These are phyloP conservation scores for Ectemnius continuus DNA, from an alignment of 2,888 invertebrate species.

Conservation along the genomic window DNA sequence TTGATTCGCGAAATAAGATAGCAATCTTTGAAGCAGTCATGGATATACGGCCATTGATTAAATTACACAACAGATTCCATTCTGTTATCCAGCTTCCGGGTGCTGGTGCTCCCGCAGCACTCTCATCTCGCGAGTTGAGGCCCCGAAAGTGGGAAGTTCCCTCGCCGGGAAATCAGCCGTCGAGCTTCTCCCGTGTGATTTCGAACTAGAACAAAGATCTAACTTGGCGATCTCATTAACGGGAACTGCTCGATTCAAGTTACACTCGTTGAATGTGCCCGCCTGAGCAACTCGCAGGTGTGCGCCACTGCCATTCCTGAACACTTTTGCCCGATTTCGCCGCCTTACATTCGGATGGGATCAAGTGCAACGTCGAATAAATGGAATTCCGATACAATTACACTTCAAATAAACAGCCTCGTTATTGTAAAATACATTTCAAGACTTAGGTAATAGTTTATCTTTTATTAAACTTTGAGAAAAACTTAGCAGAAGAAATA, in stretches of 20 bases:
- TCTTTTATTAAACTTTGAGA: too few relatives aligned
- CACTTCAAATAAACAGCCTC: too few relatives aligned
- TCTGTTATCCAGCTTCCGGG: background rate
- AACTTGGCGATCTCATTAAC: slow-evolving; percentile 13
- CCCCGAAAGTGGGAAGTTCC: slow-evolving; percentile 7
- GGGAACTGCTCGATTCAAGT: background rate
- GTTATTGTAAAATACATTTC: too few relatives aligned
- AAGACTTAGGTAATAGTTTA: too few relatives aligned
- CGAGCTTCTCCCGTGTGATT: slow-evolving; percentile 5
- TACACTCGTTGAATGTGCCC: background rate
- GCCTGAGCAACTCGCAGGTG: too few relatives aligned
- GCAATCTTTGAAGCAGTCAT: too few relatives aligned
- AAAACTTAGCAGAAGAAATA: too few relatives aligned
- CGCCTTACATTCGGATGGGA: too few relatives aligned
- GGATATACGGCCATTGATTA: background rate
- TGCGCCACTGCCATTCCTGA: background rate
- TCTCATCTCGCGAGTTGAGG: background rate
- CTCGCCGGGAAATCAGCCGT: background rate
- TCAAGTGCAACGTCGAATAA: too few relatives aligned
- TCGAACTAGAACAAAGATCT: slow-evolving; percentile 9
- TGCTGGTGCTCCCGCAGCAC: background rate
- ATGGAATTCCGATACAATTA: too few relatives aligned
- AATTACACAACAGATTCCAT: background rate
- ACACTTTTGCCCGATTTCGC: too few relatives aligned
- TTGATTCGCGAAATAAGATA: too few relatives aligned